phyloP scores from a whole-genome alignment of 1,140 invertebrate species.

The Drosophila prosaltans region DNA sequence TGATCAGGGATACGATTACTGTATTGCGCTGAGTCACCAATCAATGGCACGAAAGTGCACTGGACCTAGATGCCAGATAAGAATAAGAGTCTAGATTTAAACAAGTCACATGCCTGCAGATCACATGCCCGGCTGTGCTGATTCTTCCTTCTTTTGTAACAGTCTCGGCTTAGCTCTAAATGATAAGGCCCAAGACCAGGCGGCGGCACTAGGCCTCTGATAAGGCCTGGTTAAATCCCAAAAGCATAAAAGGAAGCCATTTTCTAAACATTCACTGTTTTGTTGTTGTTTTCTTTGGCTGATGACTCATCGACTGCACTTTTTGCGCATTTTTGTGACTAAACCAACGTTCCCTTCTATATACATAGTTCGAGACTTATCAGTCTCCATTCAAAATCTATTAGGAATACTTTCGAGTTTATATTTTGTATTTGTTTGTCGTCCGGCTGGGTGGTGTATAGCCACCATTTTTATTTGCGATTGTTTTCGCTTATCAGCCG shows the following conservation, averaged over 20 bases:
- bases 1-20: background rate
- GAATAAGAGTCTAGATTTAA: conserved; percentile 27
- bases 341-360: background rate
- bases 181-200: conserved; percentile 33
- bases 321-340: background rate
- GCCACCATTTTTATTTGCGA: background rate
- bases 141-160: conserved; percentile 26
- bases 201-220: conserved; percentile 27
- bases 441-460: too few species aligned
- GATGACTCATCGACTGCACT: background rate
- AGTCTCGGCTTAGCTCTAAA: conserved; percentile 17
- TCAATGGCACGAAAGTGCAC: background rate
- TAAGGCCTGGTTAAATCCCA: conserved; percentile 12
- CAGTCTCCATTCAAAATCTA: background rate
- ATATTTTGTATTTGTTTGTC: background rate
- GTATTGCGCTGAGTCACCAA: conserved; percentile 6
- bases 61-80: conserved; percentile 38
- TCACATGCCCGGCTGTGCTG: conserved; percentile 37
- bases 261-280: conserved; percentile 27
- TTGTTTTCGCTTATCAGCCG: conserved; percentile 1
- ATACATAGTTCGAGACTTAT: background rate
- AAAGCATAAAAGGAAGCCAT: conserved; percentile 15
- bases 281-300: conserved; percentile 10
- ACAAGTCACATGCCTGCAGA: conserved; percentile 43
- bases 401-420: background rate